phyloP scores from a whole-genome alignment of 1,140 invertebrate genomes.

The Coenobita brevimanus region DNA sequence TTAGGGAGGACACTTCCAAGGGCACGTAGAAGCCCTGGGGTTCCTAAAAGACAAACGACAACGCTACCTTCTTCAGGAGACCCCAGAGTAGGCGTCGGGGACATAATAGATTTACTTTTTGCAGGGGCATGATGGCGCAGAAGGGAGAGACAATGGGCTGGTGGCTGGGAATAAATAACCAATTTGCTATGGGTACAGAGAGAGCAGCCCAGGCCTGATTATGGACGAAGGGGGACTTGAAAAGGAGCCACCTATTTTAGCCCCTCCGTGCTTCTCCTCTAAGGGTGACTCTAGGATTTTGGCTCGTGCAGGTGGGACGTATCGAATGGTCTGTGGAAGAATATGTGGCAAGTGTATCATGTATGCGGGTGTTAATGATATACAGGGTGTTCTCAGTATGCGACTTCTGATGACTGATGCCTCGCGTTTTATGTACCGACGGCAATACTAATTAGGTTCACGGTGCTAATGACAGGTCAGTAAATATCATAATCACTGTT shows the following conservation, averaged over 20 bases:
- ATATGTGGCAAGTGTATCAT: not conserved
- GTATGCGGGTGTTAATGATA: slow-evolving; percentile 12
- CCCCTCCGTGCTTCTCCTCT: not conserved
- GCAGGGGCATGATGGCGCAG: slow-evolving; percentile 33
- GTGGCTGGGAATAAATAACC: slow-evolving; percentile 56
- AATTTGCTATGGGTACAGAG: slow-evolving; percentile 54
- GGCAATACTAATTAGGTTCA: too few relatives aligned
- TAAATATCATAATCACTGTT: too few relatives aligned
- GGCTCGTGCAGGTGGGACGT: too few relatives aligned
- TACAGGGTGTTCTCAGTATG: too few relatives aligned
- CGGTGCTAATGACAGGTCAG: too few relatives aligned
- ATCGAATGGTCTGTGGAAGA: too few relatives aligned
- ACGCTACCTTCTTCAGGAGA: slow-evolving; percentile 39
- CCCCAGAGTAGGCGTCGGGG: slow-evolving; percentile 25
- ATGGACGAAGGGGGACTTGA: not conserved
- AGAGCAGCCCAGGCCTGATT: slow-evolving; percentile 1
- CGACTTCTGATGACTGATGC: too few relatives aligned
- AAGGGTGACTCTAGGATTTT: not conserved
- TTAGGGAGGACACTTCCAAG: too few relatives aligned
- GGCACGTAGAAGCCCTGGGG: not conserved
- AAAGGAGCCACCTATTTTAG: not conserved
- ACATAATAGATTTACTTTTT: slow-evolving; percentile 55
- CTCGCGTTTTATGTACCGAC: too few relatives aligned
- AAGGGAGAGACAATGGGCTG: slow-evolving; percentile 50
- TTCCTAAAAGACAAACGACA: slow-evolving; percentile 40